Percentiles rank a stretch among this genome's conserved stretches.
Conservation (phyloP, 2,797 vertebrate species). For the Gallinago nigripennis region DNA sequence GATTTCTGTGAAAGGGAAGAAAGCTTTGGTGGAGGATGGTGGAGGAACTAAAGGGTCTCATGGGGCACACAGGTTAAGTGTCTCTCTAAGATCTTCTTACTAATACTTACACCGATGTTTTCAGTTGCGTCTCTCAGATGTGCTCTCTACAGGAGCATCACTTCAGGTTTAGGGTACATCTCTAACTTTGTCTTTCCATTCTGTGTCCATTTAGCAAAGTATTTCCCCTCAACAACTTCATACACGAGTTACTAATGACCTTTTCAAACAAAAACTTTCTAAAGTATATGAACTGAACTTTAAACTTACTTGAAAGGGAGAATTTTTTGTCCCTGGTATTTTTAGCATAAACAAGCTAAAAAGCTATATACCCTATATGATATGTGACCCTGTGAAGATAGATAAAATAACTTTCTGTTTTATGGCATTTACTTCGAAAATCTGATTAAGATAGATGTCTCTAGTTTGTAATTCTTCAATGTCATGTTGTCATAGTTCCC, state of each 20-base stretch:
- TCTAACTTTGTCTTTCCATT: not conserved
- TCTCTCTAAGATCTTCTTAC: not conserved
- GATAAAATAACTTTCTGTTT: constrained; percentile 85
- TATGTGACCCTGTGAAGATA: constrained; percentile 75
- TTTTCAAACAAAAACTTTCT: not conserved
- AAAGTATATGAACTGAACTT: not conserved
- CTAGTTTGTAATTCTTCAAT: constrained; percentile 87
- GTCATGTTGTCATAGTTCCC: constrained; percentile 88
- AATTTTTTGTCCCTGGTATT: constrained; percentile 39
- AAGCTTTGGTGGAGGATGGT: not conserved
- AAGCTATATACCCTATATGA: constrained; percentile 55
- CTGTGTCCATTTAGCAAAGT: not conserved
- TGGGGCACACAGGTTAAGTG: not conserved
- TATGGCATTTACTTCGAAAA: constrained; percentile 88
- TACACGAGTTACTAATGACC: not conserved
- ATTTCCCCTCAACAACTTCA: not conserved
- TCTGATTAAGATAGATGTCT: constrained; percentile 89
- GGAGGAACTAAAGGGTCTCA: not conserved
- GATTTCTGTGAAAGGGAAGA: no score
- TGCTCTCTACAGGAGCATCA: not conserved
- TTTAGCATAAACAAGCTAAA: constrained; percentile 57
- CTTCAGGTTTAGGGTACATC: not conserved
- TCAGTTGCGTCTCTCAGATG: not conserved
- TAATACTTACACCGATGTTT: not conserved
- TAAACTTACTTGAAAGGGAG: not conserved